Evolutionary conservation across 2,113 vertebrate genomes (phyloP), one percentile per base, ranked within the genome.

Genomic region (Cinclus cinclus): DNA sequence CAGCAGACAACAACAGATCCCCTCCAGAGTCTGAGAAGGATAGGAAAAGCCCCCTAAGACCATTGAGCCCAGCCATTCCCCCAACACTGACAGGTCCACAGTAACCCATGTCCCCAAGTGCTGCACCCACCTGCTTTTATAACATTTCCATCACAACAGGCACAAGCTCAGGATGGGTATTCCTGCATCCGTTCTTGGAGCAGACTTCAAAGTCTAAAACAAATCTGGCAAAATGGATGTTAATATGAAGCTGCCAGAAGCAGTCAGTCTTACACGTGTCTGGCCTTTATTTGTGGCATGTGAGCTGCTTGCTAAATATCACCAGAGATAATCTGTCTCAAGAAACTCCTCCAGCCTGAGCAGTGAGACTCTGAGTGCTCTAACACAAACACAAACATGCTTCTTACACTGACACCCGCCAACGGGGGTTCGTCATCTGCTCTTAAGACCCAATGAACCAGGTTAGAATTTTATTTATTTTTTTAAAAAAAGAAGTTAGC

Each of bases 221-320:
- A 67, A 74, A 84, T 15, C 25, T 35, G 50, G 55, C 33, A 89
- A 94, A 73, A 76, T 28, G 35, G 76, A 92, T 53, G 55, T 28
- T 16, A 82, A 83, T 10, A 62, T 3, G 25, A 60, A 75, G 52
- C 65, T 88, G 74, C 46, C 79, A 78, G 53, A 87, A 91, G 46
- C 56, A 77, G 50, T 30, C 59, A 39, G 68, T 44, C 89, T 83
- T 74, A 63, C n/a, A 42, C 4, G 0, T 42, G 91, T 55, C 56
- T 63, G 42, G 63, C 86, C 83, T 89, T 83, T 76, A 62, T 86
- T 92, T 89, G 35, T 77, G n/a, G 21, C 42, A 80, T 86, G 87
- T 73, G 76, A 92, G 68, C 63, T 70, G 52, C 83, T 86, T 94
- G 35, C 33, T 86, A 81, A 95, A 80, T 83, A 92, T 41, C 64